Evolutionary conservation across 2,797 vertebrate species (phyloP).

Genomic region (Pipistrellus pipistrellus): DNA sequence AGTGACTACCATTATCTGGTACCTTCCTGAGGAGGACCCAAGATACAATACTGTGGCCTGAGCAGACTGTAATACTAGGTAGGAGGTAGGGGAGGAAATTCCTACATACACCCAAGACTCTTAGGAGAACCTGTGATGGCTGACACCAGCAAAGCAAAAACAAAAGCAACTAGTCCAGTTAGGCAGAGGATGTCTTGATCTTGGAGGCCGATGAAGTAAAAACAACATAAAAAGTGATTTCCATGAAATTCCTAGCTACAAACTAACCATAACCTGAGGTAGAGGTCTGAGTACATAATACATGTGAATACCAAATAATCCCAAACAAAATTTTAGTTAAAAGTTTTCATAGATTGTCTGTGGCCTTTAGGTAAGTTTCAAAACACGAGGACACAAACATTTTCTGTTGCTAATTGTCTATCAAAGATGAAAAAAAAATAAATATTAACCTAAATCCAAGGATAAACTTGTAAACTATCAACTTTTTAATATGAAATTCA

Average conservation of each 20-base stretch:
- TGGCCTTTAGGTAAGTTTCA: not conserved
- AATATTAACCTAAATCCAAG: not conserved
- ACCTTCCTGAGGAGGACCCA: not conserved
- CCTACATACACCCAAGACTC: no score
- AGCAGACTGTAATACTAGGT: no score
- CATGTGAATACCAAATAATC: not conserved
- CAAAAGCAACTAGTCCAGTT: no score
- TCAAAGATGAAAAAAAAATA: not conserved
- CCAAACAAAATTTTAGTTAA: not conserved
- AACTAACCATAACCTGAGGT: not conserved
- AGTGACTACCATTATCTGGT: not conserved
- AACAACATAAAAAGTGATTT: not conserved
- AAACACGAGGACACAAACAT: not conserved
- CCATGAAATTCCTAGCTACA: not conserved
- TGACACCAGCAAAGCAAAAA: no score
- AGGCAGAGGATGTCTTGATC: no score
- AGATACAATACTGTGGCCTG: not conserved
- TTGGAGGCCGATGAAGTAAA: not conserved
- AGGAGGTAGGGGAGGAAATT: no score
- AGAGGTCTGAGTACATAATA: not conserved
- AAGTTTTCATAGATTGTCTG: not conserved
- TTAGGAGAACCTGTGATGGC: no score
- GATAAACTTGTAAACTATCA: not conserved
- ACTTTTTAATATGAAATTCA: not conserved
- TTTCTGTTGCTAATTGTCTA: not conserved